These are phyloP conservation scores for Sardinella longiceps DNA, from an alignment of 2,797 vertebrate genomes.

Conservation along the genomic window DNA sequence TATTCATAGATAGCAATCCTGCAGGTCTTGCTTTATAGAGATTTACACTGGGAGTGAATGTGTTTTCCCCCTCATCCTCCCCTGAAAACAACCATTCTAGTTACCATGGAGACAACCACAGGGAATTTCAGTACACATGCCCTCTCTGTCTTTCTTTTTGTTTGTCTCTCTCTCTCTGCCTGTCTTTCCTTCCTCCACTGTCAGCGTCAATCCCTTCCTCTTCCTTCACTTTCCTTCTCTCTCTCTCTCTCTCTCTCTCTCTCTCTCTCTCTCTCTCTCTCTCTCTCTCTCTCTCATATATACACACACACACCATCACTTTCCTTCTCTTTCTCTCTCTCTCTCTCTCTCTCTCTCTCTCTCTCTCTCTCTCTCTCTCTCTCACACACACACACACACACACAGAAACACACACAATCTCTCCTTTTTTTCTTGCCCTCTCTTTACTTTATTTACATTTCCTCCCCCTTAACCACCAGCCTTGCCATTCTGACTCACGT, in stretches of 20 bases:
- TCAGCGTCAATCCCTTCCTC: neutral
- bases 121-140: neutral
- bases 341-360: too few species aligned
- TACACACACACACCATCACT: too few species aligned
- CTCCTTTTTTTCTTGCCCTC: neutral
- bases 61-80: neutral
- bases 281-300: too few species aligned
- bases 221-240: neutral
- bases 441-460: neutral
- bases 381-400: too few species aligned
- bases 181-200: too few species aligned
- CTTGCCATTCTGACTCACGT: neutral
- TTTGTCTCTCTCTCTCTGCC: neutral
- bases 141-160: neutral
- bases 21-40: neutral
- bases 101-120: slow-evolving; percentile 4
- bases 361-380: too few species aligned
- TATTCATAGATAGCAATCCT: neutral
- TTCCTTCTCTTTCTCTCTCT: too few species aligned
- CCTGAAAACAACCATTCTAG: neutral
- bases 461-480: neutral
- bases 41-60: neutral
- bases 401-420: too few species aligned
- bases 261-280: neutral
- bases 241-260: neutral